A percentile compares a stretch with the other conserved stretches of the same genome.
phyloP scores from a whole-genome alignment of 2,888 invertebrate genomes.

The Morpho achilles region DNA sequence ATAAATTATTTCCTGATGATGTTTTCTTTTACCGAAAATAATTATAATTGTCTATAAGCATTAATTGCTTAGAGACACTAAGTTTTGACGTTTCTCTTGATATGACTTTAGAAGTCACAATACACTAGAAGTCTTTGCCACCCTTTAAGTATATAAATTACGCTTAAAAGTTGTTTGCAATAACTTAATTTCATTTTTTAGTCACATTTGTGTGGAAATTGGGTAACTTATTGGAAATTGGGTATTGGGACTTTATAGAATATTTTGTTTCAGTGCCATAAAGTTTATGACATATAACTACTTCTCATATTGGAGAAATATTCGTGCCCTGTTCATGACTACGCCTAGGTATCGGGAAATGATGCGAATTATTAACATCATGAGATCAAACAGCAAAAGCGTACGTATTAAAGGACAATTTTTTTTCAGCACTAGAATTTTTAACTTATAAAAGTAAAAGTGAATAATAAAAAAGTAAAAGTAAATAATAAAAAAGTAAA shows the following conservation, averaged over 20 bases:
- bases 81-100: no score
- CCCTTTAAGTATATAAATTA: no score
- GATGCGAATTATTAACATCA: constrained; percentile 33
- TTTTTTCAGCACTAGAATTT: not conserved
- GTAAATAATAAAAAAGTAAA: not conserved
- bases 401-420: constrained; percentile 22
- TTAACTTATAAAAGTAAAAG: not conserved
- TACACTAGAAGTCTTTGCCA: no score
- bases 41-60: no score
- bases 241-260: not conserved
- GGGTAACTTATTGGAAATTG: no score
- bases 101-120: no score
- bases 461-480: not conserved
- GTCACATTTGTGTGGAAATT: no score
- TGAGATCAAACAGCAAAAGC: constrained; percentile 30
- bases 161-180: no score
- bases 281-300: constrained; percentile 35
- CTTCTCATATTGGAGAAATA: constrained; percentile 41
- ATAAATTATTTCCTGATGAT: no score
- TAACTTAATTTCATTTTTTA: no score
- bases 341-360: constrained; percentile 36
- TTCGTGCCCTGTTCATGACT: constrained; percentile 31
- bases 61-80: no score
- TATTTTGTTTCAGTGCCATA: constrained; percentile 31
- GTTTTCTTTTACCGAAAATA: no score